Evolutionary conservation across 2,113 vertebrate species (phyloP).

Genomic region (Nansenia antarctica): DNA sequence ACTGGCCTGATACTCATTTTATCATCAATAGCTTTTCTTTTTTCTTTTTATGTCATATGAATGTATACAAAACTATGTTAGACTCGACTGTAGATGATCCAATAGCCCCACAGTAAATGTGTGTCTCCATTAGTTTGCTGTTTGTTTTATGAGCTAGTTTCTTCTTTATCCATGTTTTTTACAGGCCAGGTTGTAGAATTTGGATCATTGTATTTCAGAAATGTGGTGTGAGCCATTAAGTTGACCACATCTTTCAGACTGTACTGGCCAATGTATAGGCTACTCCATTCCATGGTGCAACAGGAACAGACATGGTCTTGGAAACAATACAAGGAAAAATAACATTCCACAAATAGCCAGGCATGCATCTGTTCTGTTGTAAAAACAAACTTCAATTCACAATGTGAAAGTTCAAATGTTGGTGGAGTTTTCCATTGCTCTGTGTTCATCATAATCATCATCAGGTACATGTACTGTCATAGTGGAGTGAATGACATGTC

Average conservation of each 20-base stretch:
- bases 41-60: not conserved
- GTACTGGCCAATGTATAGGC: not conserved
- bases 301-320: slow-evolving; percentile 10
- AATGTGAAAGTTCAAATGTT: not conserved
- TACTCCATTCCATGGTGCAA: slow-evolving; percentile 8
- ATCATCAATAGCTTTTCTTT: slow-evolving; percentile 16
- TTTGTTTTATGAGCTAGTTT: too few species aligned
- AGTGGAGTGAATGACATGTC: not conserved
- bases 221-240: too few species aligned
- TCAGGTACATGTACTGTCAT: not conserved
- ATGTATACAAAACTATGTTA: not conserved
- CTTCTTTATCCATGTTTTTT: too few species aligned
- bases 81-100: not conserved
- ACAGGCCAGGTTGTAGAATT: too few species aligned
- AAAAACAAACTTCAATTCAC: slow-evolving; percentile 2
- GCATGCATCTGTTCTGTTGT: not conserved
- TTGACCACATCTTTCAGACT: not conserved
- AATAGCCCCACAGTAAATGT: not conserved
- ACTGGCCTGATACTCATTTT: slow-evolving; percentile 8
- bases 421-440: not conserved
- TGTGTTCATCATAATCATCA: not conserved
- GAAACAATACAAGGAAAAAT: slow-evolving; percentile 46
- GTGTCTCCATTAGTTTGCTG: not conserved
- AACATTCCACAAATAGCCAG: slow-evolving; percentile 43
- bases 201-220: too few species aligned